Evolutionary conservation across 2,797 vertebrate species (phyloP), one percentile per base, ranked within the genome.

Genomic region (Poecilia gillii): DNA sequence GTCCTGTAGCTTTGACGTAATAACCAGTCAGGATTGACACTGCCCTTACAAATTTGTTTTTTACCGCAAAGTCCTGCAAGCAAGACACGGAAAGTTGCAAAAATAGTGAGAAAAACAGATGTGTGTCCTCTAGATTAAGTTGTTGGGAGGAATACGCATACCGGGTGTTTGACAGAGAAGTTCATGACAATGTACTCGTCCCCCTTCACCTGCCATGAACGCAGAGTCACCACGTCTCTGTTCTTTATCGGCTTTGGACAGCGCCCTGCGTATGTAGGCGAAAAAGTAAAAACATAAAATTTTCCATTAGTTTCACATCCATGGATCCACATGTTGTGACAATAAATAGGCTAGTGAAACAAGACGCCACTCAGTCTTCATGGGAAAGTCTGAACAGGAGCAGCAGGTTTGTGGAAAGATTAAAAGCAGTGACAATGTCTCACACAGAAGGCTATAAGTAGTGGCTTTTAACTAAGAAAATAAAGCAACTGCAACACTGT

Each of bases 21-120:
- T 97, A 97, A 6, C 97, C 97, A 0, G 96, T 96, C 62, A 96
- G 79, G 78, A 97, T 77, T n/a, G 96, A 97, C 28, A 97, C 89
- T 0, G 97, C 97, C 78, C 97, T 92, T 36, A 97, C 96, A 0
- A 94, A 31, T 70, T 94, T 86, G 2, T 85, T 91, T 5, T 81
- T 70, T 6, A 96, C 96, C 47, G 96, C 95, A 41, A 93, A 85
- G 72, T 96, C 93, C 97, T 97, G 83, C 23, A 59, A 91, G 55
- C 0, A 13, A 76, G 72, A 31, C 23, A 64, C 76, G 80, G 78
- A 8, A 75, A 36, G 70, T 47, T 1, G 77, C 77, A 6, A 59
- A 7, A n/a, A 16, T 0, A 41, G 18, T 9, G 23, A 75, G 36
- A 53, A 0, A 6, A 33, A 4, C 4, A 31, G 20, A 70, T 55